phyloP scores from a whole-genome alignment of 1,140 invertebrate genomes.

The Apis dorsata region DNA sequence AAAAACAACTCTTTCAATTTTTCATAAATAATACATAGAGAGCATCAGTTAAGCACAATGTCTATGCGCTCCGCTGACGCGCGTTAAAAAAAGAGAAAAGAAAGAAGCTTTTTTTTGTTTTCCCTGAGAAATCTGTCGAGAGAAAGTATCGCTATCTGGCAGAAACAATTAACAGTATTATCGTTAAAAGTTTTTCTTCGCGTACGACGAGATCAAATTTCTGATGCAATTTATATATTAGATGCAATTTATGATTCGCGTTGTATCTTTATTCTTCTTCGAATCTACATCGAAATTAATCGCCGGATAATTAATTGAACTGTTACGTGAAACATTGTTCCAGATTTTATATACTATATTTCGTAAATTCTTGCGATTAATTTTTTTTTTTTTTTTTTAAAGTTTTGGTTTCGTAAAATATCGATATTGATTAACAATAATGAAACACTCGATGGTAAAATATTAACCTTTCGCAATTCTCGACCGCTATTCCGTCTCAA shows the following conservation, averaged over 20 bases:
- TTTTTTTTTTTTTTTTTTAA: too few relatives aligned
- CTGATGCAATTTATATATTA: not conserved
- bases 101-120: constrained; percentile 43
- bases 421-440: too few relatives aligned
- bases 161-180: constrained; percentile 42
- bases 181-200: constrained; percentile 22
- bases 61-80: not conserved
- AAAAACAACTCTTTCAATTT: not conserved
- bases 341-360: too few relatives aligned
- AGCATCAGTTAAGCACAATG: not conserved
- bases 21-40: too few relatives aligned
- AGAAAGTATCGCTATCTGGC: constrained; percentile 52
- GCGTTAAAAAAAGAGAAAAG: constrained; percentile 27
- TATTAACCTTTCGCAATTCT: too few relatives aligned
- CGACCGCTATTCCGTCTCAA: too few relatives aligned
- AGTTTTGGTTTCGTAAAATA: too few relatives aligned
- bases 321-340: too few relatives aligned
- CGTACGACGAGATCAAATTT: constrained; percentile 11
- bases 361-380: too few relatives aligned
- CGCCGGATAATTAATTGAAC: too few relatives aligned
- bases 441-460: too few relatives aligned
- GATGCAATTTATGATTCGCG: not conserved
- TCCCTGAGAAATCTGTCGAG: constrained; percentile 50
- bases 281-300: too few relatives aligned
- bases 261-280: not conserved